Evolutionary conservation across 2,797 vertebrate genomes (phyloP), one percentile per base, ranked within the genome.

Genomic region (Melanogrammus aeglefinus): DNA sequence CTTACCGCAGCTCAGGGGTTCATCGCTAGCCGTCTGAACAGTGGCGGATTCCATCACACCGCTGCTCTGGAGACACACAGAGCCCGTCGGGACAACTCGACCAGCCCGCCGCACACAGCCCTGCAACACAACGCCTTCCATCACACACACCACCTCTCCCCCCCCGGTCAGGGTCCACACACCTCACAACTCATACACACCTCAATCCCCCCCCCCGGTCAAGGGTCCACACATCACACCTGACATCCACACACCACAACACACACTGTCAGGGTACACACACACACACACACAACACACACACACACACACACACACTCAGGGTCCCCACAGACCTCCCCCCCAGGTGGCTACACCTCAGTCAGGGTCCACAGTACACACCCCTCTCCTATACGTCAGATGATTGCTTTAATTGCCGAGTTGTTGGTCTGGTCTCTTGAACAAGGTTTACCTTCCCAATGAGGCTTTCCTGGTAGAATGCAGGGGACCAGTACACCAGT

Each of bases 1-100:
- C 74, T 0, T 79, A 93, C 93, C 90, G 0, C 97, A 97, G 0
- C 94, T 94, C 16, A 83, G 38, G 0, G 94, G 95, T 79, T 98
- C 96, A 10, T 98, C 96, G 0, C 95, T 94, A n/a, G 31, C 94
- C 93, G 3, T 98, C 96, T 1, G 92, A 80, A 79, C 96, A 97
- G 72, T 96, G 94, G 2, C 86, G 4, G 35, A 86, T 79, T 0
- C 93, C 91, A 2, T 97, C 93, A 77, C 97, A 98, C 83, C 93
- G 91, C 81, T 93, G 76, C 2, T 93, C 88, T 76, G 90, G 86
- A 76, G 92, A 83, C 74, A 97, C 80, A 85, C 97, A 98, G 1
- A 78, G 92, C 2, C 94, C 94, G 1, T 94, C 92, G 0, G 94
- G 94, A 44, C 96, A 98, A 3, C 83, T 86, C 1, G 95, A 38